Percentiles rank a stretch among this genome's conserved stretches.
phyloP scores from a whole-genome alignment of 1,140 invertebrate genomes.

The Chelonus insularis region DNA sequence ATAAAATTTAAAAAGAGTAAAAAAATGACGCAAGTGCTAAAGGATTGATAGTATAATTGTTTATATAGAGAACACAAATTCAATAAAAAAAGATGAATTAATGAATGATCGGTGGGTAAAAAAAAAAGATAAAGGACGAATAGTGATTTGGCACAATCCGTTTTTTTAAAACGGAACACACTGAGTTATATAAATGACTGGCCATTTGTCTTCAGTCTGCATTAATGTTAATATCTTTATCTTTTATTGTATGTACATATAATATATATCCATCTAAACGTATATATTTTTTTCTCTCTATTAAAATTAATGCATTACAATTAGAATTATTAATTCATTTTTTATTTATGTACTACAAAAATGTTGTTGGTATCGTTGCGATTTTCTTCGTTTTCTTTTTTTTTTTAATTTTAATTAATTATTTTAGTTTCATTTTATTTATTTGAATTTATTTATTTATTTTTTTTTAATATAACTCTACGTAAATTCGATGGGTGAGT shows the following conservation, averaged over 20 bases:
- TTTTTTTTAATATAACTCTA: slow-evolving; percentile 4
- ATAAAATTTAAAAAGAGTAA: not conserved
- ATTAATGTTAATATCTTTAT: slow-evolving; percentile 24
- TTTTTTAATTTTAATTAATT: slow-evolving; percentile 7
- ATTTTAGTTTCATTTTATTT: slow-evolving; percentile 35
- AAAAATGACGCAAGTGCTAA: too few relatives aligned
- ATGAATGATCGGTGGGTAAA: slow-evolving; percentile 6
- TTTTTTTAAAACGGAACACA: slow-evolving; percentile 1
- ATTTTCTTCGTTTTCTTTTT: not conserved
- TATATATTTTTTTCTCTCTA: slow-evolving; percentile 34
- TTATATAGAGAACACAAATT: too few relatives aligned
- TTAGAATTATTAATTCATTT: slow-evolving; percentile 16
- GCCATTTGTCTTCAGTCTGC: slow-evolving; percentile 17
- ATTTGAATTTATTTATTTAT: slow-evolving; percentile 31
- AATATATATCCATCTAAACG: slow-evolving; percentile 43
- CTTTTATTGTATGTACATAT: slow-evolving; percentile 36
- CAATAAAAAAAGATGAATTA: not conserved
- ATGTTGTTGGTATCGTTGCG: slow-evolving; percentile 22
- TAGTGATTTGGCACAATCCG: slow-evolving; percentile 55
- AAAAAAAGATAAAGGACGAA: slow-evolving; percentile 32
- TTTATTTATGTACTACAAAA: slow-evolving; percentile 7
- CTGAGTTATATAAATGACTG: slow-evolving; percentile 25
- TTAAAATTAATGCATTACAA: slow-evolving; percentile 22
- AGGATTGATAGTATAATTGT: too few relatives aligned
- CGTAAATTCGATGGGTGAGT: slow-evolving; percentile 23